These are phyloP conservation scores for Anagyrus pseudococci DNA, from an alignment of 2,888 invertebrate species.

Conservation along the genomic window DNA sequence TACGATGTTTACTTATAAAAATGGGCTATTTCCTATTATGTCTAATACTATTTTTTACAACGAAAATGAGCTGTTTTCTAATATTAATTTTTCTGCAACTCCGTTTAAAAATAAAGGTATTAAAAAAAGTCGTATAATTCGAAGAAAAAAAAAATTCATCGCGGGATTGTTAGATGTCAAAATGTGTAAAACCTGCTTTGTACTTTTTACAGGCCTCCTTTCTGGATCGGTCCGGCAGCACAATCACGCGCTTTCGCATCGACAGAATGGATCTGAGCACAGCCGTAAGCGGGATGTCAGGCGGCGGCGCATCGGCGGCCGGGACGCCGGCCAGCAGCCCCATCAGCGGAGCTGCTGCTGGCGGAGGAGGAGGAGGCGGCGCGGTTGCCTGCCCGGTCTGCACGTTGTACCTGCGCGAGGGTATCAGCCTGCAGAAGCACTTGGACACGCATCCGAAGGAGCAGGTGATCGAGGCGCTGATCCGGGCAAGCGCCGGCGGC, in stretches of 20 bases:
- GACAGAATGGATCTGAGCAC: slow-evolving; percentile 47
- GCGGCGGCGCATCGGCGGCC: neutral
- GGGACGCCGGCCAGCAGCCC: neutral
- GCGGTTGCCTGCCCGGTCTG: slow-evolving; percentile 78
- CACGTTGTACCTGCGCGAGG: slow-evolving; percentile 82
- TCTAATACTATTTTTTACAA: too few species aligned
- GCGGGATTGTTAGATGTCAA: too few species aligned
- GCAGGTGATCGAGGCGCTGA: slow-evolving; percentile 83
- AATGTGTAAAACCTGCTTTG: neutral
- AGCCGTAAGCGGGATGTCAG: slow-evolving; percentile 34
- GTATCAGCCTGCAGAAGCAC: slow-evolving; percentile 81
- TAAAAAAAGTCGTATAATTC: too few species aligned
- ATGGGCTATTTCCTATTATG: too few species aligned
- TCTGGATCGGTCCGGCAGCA: neutral
- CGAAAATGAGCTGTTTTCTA: too few species aligned
- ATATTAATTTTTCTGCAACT: too few species aligned
- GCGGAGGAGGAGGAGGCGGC: slow-evolving; percentile 27
- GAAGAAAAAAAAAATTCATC: too few species aligned
- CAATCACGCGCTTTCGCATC: slow-evolving; percentile 15
- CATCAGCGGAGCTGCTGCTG: neutral
- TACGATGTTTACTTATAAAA: too few species aligned
- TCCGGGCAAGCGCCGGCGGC: slow-evolving; percentile 60
- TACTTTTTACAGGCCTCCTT: neutral
- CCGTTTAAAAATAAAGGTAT: too few species aligned
- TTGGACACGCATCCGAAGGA: slow-evolving; percentile 88